Base-by-base conservation (phyloP, 2,113 vertebrate genomes). In the Pleuronectes platessa region DNA sequence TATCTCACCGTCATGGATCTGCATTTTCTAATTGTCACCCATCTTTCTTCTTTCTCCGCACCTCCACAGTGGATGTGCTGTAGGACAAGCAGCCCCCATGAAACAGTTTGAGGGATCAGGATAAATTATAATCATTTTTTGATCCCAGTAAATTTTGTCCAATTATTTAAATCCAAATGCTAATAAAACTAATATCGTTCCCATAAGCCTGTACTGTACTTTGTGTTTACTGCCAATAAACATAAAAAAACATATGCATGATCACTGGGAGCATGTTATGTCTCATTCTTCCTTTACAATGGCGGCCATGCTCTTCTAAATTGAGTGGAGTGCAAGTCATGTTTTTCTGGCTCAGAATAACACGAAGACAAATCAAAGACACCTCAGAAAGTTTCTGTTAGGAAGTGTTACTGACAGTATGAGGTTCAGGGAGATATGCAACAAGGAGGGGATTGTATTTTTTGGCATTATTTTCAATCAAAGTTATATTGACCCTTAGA, bases 401-500 rank as follows among this genome's bases (percentile, higher is more conserved):
- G 45, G 59, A 53, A 67, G 56, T 58, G 12, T 54, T 17, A 24
- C 31, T 42, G 14, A 66, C 12, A 67, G 62, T 18, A 24, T 24
- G 24, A 54, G 53, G 54, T 53, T 69, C 18, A 7, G 40, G 49
- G 73, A 65, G 10, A 49, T 42, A 66, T 11, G 6, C 73, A 66
- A 80, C 68, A 37, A 17, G 31, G 31, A 59, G 24, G 24, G 17
- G 12, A 64, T 40, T 21, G 60, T 51, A 65, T 75, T 66, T 76
- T 78, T 76, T 40, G 9, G 23, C 26, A 73, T 84, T 75, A 65
- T 53, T 64, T 81, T 84, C 81, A 83, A 84, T 87, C 74, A 81
- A 75, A 68, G 45, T 76, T 81, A 76, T 76, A 87, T 82, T 84
- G 82, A 78, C 63, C 85, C 71, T 68, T 23, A 13, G 83, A 78